These are phyloP conservation scores for Drosophila cardini DNA, from an alignment of 1,140 invertebrate species.

Conservation along the genomic window DNA sequence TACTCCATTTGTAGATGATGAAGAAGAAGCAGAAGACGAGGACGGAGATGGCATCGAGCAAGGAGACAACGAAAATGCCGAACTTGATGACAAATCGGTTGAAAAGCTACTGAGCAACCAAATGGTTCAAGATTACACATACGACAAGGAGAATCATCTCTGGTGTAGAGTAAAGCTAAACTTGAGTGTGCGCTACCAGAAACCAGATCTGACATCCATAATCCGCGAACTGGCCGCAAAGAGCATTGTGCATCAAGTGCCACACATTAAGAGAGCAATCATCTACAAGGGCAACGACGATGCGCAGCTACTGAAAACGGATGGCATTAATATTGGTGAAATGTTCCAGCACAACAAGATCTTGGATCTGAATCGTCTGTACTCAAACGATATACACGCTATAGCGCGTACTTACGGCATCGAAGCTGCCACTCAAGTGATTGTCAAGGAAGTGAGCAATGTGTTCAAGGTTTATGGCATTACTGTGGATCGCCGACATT, in stretches of 20 bases:
- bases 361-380: slow-evolving; percentile 94
- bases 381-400: slow-evolving; percentile 97
- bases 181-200: slow-evolving; percentile 88
- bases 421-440: slow-evolving; percentile 96
- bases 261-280: slow-evolving; percentile 93
- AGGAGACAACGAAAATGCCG: slow-evolving; percentile 86
- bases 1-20: slow-evolving; percentile 86
- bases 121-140: slow-evolving; percentile 88
- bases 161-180: slow-evolving; percentile 91
- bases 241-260: slow-evolving; percentile 92
- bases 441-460: slow-evolving; percentile 95
- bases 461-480: slow-evolving; percentile 99
- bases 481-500: slow-evolving; percentile 96
- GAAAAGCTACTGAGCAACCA: slow-evolving; percentile 85
- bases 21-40: slow-evolving; percentile 90
- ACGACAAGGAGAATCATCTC: slow-evolving; percentile 89
- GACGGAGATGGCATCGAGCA: slow-evolving; percentile 85
- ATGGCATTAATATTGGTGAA: slow-evolving; percentile 96
- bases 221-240: slow-evolving; percentile 90
- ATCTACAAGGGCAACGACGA: slow-evolving; percentile 87
- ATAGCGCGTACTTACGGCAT: slow-evolving; percentile 97
- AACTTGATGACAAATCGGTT: slow-evolving; percentile 85
- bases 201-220: slow-evolving; percentile 92
- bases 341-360: slow-evolving; percentile 93
- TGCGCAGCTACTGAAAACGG: slow-evolving; percentile 92